Evolutionary conservation across 1,140 invertebrate species (phyloP).

Genomic region (Hypothenemus hampei): DNA sequence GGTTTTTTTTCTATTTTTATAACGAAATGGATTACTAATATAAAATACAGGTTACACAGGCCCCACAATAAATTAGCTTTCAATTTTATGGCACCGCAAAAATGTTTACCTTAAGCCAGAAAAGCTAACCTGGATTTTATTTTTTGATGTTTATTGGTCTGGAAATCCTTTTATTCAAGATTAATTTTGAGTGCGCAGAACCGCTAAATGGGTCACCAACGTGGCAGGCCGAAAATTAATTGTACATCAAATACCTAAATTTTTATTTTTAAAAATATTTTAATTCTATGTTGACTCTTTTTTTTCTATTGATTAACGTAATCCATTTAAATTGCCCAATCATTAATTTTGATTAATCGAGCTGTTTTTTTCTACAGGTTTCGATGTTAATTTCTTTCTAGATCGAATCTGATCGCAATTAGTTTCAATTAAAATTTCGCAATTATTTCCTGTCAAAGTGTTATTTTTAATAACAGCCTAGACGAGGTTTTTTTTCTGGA

Average conservation of each 20-base stretch:
- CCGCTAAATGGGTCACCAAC: constrained; percentile 16
- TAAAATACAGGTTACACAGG: constrained; percentile 16
- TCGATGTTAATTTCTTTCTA: constrained; percentile 1
- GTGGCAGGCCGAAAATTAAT: constrained; percentile 15
- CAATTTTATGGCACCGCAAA: constrained; percentile 19
- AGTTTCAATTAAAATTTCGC: neutral
- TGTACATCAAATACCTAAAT: constrained; percentile 9
- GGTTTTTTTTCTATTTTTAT: constrained; percentile 22
- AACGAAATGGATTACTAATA: constrained; percentile 14
- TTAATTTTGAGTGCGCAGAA: constrained; percentile 15
- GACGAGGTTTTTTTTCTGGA: no score
- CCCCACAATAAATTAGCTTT: constrained; percentile 21
- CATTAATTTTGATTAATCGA: constrained; percentile 16
- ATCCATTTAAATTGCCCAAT: constrained; percentile 20
- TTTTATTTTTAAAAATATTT: constrained; percentile 26
- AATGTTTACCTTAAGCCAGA: constrained; percentile 25
- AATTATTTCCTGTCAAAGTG: no score
- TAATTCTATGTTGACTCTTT: constrained; percentile 13
- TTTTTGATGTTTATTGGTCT: constrained; percentile 22
- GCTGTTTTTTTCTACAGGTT: constrained; percentile 6
- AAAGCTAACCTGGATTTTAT: constrained; percentile 27
- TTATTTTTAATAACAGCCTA: no score
- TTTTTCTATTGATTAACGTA: constrained; percentile 18
- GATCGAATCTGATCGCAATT: neutral
- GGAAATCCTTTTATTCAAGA: constrained; percentile 14